Evolutionary conservation across 2,113 vertebrate species (phyloP).

Genomic region (Colossoma macropomum): DNA sequence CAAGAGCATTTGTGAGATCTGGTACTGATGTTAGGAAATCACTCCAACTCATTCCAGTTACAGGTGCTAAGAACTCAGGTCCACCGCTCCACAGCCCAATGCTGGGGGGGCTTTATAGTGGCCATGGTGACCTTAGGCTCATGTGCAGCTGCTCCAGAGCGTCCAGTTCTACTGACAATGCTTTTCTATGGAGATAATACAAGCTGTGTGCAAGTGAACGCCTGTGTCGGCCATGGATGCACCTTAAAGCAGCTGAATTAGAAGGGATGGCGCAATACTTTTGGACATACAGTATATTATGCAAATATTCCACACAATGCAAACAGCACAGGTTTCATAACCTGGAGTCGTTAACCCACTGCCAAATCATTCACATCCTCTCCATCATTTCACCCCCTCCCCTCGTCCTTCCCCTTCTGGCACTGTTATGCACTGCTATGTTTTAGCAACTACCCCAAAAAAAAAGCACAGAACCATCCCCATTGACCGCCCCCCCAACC

Average conservation of each 20-base stretch:
- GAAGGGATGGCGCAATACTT: background rate
- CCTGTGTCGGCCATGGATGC: background rate
- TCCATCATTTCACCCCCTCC: constrained; percentile 11
- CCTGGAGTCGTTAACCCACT: background rate
- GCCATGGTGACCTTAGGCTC: background rate
- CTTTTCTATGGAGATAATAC: background rate
- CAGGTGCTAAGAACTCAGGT: too few species aligned
- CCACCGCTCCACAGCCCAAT: too few species aligned
- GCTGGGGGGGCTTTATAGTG: too few species aligned
- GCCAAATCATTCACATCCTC: background rate
- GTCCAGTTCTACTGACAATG: background rate
- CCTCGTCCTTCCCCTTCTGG: background rate
- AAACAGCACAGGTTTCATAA: background rate
- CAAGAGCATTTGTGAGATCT: background rate
- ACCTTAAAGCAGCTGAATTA: background rate
- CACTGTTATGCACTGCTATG: too few species aligned
- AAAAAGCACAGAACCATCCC: too few species aligned
- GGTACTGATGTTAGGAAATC: too few species aligned
- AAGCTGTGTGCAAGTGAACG: too few species aligned
- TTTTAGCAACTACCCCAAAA: constrained; percentile 45
- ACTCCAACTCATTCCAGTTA: too few species aligned
- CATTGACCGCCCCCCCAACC: constrained; percentile 28
- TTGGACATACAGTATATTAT: background rate
- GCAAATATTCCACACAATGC: background rate
- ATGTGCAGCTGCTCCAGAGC: background rate